Evolutionary conservation across 2,888 invertebrate species (phyloP), one percentile per base, ranked within the genome.

Genomic region (Lepetodrilus schrolli): DNA sequence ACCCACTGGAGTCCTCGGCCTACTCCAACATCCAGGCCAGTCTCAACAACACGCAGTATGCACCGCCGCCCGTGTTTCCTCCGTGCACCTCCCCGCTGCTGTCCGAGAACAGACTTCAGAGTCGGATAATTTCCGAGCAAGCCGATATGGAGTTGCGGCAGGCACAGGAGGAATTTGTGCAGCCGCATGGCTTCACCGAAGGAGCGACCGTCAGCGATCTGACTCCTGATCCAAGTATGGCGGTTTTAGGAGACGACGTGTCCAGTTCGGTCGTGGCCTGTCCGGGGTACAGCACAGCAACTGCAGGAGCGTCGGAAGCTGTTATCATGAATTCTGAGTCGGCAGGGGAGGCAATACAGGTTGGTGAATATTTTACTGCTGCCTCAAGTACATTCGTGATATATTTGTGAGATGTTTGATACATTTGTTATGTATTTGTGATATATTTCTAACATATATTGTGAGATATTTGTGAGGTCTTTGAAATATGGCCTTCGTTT

Each of bases 171-270:
- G 68, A 80, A n/a, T 68, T 79, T 21, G 66, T 80, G 36, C 81
- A 81, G 7, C 78, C 82, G 2, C 74, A 77, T 5, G 78, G 78
- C 70, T 85, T 85, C 74, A 79, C 78, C 10, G 84, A 83, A 50
- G 79, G 73, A 8, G 66, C 50, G 30, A 72, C 70, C 2, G 49
- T 78, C 66, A 48, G 70, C 23, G 80, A 80, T 47, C 75, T 77
- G 21, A 30, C 51, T 23, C 20, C 48, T 20, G 43, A 72, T 36
- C 38, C 65, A 48, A 72, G 72, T 36, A 36, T 69, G 13, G 47
- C 48, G 26, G 69, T 69, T n/a, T 50, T 48, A 8, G 48, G 48
- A 20, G 36, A 50, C 13, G 34, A 36, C 10, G 36, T 66, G 37
- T 36, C 47, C 21, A 70, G 37, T 10, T 51, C 51, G 4, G 36